These are phyloP conservation scores for Ascidia mentula DNA, from an alignment of 23 tunicate genomes.

Conservation along the genomic window DNA sequence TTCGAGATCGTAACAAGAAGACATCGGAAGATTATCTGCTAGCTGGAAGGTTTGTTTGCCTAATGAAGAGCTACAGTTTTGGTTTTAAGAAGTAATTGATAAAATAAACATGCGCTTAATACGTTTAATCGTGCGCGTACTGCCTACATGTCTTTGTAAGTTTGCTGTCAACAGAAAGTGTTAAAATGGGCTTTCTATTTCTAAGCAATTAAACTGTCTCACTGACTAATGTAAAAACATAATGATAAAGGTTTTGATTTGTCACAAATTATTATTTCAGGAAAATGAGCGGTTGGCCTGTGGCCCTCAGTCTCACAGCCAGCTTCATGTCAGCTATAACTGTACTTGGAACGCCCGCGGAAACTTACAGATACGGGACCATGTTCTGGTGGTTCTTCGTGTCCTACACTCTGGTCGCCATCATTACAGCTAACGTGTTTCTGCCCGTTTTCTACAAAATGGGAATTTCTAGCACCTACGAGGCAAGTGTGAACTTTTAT, in stretches of 20 bases:
- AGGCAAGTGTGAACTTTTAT: no score
- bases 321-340: conserved; percentile 85
- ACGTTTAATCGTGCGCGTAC: no score
- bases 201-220: no score
- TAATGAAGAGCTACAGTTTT: background rate
- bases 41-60: conserved; percentile 40
- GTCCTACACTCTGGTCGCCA: conserved; percentile 36
- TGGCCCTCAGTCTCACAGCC: conserved; percentile 75
- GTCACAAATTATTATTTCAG: background rate
- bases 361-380: conserved; percentile 69
- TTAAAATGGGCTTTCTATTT: no score
- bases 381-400: conserved; percentile 80
- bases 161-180: no score
- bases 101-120: no score
- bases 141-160: no score
- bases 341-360: conserved; percentile 82
- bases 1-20: conserved; percentile 38
- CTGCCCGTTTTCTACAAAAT: conserved; percentile 67
- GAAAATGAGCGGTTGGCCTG: conserved; percentile 68
- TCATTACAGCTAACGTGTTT: conserved; percentile 49
- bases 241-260: background rate
- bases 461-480: conserved; percentile 69
- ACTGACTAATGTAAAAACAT: no score
- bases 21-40: conserved; percentile 40
- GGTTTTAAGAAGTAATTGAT: no score